A percentile compares a stretch with the other conserved stretches of the same genome.
These are phyloP conservation scores for Enteromius anoplus DNA, from an alignment of 2,797 vertebrate species.

Conservation along the genomic window DNA sequence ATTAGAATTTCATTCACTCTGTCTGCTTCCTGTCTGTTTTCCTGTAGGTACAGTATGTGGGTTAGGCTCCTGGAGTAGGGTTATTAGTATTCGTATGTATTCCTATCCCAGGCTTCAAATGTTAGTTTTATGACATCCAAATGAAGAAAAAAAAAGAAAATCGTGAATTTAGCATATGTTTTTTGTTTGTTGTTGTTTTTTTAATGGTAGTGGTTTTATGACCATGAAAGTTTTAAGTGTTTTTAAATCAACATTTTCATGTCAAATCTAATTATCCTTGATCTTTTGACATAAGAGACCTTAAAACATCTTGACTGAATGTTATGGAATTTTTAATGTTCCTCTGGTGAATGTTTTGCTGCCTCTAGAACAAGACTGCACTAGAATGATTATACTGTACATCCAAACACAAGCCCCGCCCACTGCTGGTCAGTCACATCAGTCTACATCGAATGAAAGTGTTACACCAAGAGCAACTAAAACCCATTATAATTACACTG, in stretches of 20 bases:
- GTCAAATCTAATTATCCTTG: background rate
- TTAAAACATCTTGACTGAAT: background rate
- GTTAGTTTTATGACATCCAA: background rate
- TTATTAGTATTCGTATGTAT: background rate
- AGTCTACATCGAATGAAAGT: background rate
- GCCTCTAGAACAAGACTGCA: background rate
- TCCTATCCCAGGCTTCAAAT: background rate
- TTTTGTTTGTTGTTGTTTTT: background rate
- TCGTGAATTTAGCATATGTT: background rate
- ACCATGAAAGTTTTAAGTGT: background rate
- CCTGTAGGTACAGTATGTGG: background rate
- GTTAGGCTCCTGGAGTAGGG: background rate
- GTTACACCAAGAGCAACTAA: background rate
- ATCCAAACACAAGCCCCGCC: background rate
- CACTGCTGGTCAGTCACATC: background rate
- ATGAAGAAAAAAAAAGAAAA: background rate
- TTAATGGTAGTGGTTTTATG: background rate
- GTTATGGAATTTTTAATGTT: background rate
- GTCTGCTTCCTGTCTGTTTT: background rate
- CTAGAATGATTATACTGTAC: background rate
- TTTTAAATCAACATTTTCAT: background rate
- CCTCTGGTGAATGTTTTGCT: background rate
- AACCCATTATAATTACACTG: background rate
- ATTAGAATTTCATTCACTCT: slow-evolving; percentile 25
- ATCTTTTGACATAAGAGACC: background rate